Evolutionary conservation across 2,113 vertebrate genomes (phyloP), one percentile per base, ranked within the genome.

Genomic region (Silurus glanis): DNA sequence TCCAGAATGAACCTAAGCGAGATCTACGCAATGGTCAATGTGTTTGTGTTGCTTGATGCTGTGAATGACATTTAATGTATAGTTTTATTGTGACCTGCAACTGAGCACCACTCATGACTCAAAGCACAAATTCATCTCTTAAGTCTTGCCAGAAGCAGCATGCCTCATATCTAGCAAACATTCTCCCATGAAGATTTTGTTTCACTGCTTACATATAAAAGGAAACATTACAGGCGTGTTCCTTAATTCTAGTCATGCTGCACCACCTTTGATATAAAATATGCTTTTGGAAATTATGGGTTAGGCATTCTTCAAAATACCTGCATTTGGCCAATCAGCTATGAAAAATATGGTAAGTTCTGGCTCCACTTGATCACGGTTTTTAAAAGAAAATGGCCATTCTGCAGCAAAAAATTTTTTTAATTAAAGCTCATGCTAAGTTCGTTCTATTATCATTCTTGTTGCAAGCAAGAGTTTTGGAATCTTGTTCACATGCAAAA

Each of bases 111-210:
- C 56, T 61, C 78, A 21, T 80, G 78, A 80, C 16, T 61, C 78
- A 23, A 80, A 47, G 56, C 78, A 61, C 28, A 61, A 80, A 47
- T 12, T 21, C 9, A 45, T 7, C 56, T 61, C 61, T 21, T 37
- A 58, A 58, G 5, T 16, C 8, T 58, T 59, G 55, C 16, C 76
- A 80, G 56, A 59, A 80, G 56, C 56, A 47, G 17, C 16, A 21
- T 61, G 49, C 13, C 74, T 1, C 49, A 25, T 12, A 6, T 13
- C 8, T 19, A 80, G 55, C 5, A 59, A 59, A 80, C 28, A 59
- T 5, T 37, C 25, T 80, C 16, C 25, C 76, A 80, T 80, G 76
- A 80, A 80, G 76, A 59, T 80, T 58, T 80, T 25, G 76, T 80
- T 80, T 80, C 76, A 56, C 3, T 8, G 10, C 28, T 59, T 80